These are phyloP conservation scores for Branchinecta lynchi DNA, from an alignment of 1,140 invertebrate genomes.

Conservation along the genomic window DNA sequence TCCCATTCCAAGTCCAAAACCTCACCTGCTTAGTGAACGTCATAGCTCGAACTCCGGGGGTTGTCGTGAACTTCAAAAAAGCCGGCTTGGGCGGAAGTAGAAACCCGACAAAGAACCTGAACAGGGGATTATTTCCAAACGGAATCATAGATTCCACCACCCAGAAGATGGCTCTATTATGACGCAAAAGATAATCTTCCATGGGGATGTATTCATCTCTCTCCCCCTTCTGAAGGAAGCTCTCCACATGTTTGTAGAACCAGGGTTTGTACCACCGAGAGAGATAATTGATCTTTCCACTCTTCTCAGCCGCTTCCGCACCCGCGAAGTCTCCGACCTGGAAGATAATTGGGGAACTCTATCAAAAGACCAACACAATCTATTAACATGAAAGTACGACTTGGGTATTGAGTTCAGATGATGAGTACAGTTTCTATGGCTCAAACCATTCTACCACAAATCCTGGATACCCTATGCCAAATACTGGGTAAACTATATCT, in stretches of 20 bases:
- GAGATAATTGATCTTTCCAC: conserved; percentile 32
- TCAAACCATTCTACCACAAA: no score
- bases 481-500: no score
- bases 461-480: no score
- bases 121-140: conserved; percentile 35
- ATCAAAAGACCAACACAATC: no score
- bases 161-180: conserved; percentile 42
- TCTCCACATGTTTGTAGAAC: conserved; percentile 47
- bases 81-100: conserved; percentile 37
- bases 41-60: conserved; percentile 37
- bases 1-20: no score
- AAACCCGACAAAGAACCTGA: conserved; percentile 31
- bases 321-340: conserved; percentile 18
- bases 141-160: conserved; percentile 39
- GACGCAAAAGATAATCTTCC: conserved; percentile 38
- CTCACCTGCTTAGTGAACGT: conserved; percentile 38
- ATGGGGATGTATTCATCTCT: conserved; percentile 39
- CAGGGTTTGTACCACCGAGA: conserved; percentile 41
- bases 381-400: no score
- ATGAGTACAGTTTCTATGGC: no score
- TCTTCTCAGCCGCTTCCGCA: conserved; percentile 16
- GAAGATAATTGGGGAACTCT: neutral
- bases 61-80: conserved; percentile 39
- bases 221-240: conserved; percentile 33
- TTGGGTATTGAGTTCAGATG: no score